phyloP scores from a whole-genome alignment of 1,140 invertebrate species.

The Bombus sylvicola region DNA sequence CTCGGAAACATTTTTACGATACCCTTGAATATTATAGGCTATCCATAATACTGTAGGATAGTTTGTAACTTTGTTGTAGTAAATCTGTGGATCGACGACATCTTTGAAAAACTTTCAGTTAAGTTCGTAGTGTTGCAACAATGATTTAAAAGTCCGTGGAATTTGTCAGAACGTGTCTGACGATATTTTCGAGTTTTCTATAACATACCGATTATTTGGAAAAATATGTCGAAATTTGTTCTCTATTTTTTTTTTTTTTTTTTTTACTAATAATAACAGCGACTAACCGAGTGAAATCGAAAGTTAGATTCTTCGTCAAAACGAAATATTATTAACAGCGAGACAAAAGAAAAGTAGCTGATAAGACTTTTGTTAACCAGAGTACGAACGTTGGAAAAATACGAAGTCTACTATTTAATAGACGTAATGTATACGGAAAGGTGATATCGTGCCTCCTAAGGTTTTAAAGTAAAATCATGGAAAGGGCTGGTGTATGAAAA shows the following conservation, averaged over 20 bases:
- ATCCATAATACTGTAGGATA: neutral
- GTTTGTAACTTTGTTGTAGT: neutral
- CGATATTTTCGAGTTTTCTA: neutral
- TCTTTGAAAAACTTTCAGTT: neutral
- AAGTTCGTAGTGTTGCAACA: neutral
- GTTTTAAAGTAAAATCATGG: neutral
- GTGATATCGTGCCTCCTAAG: neutral
- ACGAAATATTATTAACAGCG: no score
- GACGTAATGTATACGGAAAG: neutral
- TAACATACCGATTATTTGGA: no score
- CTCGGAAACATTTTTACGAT: neutral
- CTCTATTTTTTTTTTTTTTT: neutral
- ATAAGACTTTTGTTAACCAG: no score
- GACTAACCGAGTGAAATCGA: no score
- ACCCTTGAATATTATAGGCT: neutral
- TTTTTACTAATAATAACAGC: neutral
- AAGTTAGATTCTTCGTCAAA: no score
- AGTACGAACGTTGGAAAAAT: neutral
- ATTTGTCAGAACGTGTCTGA: neutral
- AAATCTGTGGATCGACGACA: neutral
- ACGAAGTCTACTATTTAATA: neutral
- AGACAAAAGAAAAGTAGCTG: no score
- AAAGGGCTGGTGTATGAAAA: neutral
- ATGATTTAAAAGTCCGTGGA: neutral
- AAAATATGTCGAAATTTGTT: no score